Base-by-base conservation (phyloP, 1,140 invertebrate genomes). In the Rhyacophila brunnea region DNA sequence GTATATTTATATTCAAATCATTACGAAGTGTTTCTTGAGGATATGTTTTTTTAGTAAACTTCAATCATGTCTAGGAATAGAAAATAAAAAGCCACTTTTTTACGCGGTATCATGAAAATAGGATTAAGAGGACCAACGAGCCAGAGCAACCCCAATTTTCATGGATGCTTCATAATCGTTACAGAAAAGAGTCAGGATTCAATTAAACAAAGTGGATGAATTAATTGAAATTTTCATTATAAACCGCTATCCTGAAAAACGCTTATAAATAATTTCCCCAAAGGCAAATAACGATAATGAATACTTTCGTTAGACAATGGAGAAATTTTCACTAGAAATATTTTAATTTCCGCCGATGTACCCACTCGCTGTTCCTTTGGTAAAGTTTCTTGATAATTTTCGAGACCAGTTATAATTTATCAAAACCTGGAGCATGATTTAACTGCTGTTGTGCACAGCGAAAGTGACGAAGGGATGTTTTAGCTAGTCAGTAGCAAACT, bases 141-240 rank as follows among this genome's bases (percentile, higher is more conserved):
- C 23, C 23, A 28, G 23, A 9, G 23, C 23, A 28, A 28, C 23
- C 23, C 23, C 23, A 28, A 28, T 28, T 28, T 28, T 28, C 23
- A 28, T 9, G 3, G 23, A 28, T 28, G 23, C 23, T 28, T 28
- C 23, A 28, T 28, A 28, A 28, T 28, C 23, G 23, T 28, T 28
- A 28, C 23, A 3, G 38, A 40, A 13, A 40, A 13, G 38, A 40
- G 11, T 40, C 11, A 40, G n/a, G 38, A 40, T 15, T 40, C 56
- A 28, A 51, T 51, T 34, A 17, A 13, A 57, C 36, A 44, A 58
- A 58, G 46, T 56, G 51, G 53, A 46, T 45, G 44, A 49, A 62
- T 62, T 56, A 62, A 62, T 62, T 62, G 55, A 52, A 62, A 62
- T 62, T 62, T 57, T 57, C 60, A 52, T 62, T 62, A 34, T 40